These are phyloP conservation scores for Ceryle rudis DNA, from an alignment of 2,797 vertebrate species.

Conservation along the genomic window DNA sequence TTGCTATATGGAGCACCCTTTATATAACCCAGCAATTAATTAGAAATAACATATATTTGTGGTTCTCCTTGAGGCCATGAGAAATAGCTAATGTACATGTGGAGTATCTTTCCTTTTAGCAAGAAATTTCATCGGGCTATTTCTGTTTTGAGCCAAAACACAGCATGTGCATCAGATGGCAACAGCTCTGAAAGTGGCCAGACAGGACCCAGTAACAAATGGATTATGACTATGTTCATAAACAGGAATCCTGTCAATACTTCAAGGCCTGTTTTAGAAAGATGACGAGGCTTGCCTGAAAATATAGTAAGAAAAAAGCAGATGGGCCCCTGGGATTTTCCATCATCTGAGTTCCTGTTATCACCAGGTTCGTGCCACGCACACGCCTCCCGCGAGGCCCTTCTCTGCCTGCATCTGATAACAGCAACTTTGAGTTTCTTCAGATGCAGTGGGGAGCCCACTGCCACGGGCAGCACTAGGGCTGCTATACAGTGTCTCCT, in stretches of 20 bases:
- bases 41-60: constrained; percentile 15
- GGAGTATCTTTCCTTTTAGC: constrained; percentile 3
- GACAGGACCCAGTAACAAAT: not conserved
- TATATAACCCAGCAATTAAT: constrained; percentile 18
- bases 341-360: not conserved
- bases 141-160: constrained; percentile 11
- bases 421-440: not conserved
- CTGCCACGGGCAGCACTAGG: not conserved
- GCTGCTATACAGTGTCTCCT: not conserved
- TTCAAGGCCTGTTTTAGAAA: not conserved
- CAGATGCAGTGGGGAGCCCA: not conserved
- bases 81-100: constrained; percentile 3
- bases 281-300: not conserved
- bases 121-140: constrained; percentile 1
- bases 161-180: accelerated
- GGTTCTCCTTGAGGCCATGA: not conserved
- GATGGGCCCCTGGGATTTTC: not conserved
- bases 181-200: not conserved
- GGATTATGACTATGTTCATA: not conserved
- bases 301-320: not conserved
- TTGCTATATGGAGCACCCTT: not conserved
- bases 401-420: not conserved
- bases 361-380: accelerated
- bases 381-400: accelerated
- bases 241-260: not conserved